A percentile compares a stretch with the other conserved stretches of the same genome.
phyloP scores from a whole-genome alignment of 2,888 invertebrate species.

The Noctua janthina region DNA sequence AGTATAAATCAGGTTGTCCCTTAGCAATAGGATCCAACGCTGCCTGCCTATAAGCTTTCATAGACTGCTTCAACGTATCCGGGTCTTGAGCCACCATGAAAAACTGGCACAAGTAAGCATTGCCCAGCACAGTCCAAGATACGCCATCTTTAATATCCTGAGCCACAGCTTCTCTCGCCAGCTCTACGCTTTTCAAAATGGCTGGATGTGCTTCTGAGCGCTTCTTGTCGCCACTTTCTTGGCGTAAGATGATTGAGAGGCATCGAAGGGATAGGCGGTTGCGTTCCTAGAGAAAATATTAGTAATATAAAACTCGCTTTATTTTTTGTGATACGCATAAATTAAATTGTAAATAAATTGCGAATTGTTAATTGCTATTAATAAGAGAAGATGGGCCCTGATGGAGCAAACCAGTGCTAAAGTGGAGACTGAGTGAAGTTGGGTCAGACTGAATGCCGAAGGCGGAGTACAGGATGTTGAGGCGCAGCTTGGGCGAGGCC shows the following conservation, averaged over 20 bases:
- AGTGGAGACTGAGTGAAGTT: neutral
- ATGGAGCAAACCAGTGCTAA: neutral
- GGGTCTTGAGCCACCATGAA: constrained; percentile 94
- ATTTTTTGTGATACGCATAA: neutral
- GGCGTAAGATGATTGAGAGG: constrained; percentile 95
- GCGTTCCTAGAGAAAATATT: constrained; percentile 52
- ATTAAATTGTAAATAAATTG: neutral
- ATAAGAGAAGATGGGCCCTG: neutral
- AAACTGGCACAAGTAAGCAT: constrained; percentile 95
- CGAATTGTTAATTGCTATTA: neutral
- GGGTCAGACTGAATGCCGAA: neutral
- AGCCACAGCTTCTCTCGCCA: constrained; percentile 95
- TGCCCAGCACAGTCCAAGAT: constrained; percentile 96
- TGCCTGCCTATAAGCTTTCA: constrained; percentile 95
- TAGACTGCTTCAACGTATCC: constrained; percentile 92
- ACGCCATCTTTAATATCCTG: constrained; percentile 94
- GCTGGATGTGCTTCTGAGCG: constrained; percentile 90
- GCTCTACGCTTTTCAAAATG: constrained; percentile 93
- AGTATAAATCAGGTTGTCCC: constrained; percentile 95
- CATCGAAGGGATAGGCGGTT: constrained; percentile 94
- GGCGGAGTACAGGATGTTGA: neutral
- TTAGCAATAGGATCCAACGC: constrained; percentile 92
- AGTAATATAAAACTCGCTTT: neutral
- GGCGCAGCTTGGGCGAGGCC: neutral
- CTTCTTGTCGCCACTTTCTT: constrained; percentile 86